phyloP scores from a whole-genome alignment of 2,113 vertebrate species.

The Rhodinocichla rosea region DNA sequence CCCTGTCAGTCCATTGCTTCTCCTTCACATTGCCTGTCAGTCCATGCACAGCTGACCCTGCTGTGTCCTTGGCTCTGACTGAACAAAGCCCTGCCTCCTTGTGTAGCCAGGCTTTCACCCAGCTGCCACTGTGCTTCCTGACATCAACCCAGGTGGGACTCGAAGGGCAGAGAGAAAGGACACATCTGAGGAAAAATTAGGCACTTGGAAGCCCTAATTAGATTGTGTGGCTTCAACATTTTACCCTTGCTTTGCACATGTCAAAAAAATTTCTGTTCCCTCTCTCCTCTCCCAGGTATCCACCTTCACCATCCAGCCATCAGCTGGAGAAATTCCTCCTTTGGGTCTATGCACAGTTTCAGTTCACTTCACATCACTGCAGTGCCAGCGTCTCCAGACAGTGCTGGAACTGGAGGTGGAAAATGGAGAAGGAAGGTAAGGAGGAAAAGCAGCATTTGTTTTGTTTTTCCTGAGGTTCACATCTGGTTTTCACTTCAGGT shows the following conservation, averaged over 20 bases:
- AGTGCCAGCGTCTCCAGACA: conserved; percentile 77
- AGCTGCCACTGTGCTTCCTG: neutral
- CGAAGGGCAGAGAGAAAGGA: neutral
- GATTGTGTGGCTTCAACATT: neutral
- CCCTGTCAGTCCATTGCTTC: neutral
- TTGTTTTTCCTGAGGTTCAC: neutral
- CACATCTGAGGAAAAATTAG: neutral
- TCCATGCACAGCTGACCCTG: neutral
- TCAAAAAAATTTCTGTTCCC: neutral
- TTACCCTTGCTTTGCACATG: neutral
- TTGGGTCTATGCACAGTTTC: conserved; percentile 71
- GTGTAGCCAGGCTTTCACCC: neutral
- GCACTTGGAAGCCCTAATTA: neutral
- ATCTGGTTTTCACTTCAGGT: neutral
- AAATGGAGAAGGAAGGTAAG: conserved; percentile 83
- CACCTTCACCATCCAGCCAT: conserved; percentile 77
- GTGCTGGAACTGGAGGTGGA: conserved; percentile 83
- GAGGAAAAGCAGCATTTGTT: neutral
- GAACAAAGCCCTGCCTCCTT: neutral
- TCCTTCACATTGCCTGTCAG: neutral
- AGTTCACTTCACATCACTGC: conserved; percentile 72
- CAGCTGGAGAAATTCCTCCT: conserved; percentile 76
- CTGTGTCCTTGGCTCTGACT: neutral
- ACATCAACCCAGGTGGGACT: neutral
- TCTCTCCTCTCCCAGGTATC: conserved; percentile 57